A percentile compares a stretch with the other conserved stretches of the same genome.
Conservation (phyloP, 2,797 vertebrate species). For the Ceryle rudis region DNA sequence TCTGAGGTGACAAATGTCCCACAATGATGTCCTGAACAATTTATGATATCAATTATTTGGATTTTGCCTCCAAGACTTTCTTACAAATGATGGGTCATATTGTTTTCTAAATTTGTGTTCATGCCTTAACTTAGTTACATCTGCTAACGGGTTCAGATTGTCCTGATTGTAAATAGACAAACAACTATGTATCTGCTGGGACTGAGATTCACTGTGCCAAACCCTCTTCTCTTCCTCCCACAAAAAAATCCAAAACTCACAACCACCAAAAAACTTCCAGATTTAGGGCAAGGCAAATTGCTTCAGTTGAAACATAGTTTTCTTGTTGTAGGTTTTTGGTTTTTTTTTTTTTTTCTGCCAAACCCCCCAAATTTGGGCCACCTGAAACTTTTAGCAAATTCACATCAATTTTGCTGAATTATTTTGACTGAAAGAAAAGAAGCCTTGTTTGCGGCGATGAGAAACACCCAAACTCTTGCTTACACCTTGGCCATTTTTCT, state of each 20-base stretch:
- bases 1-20: background rate
- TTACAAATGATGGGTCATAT: constrained; percentile 31
- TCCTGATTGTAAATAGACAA: constrained; percentile 33
- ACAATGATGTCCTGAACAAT: background rate
- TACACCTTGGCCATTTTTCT: background rate
- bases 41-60: constrained; percentile 39
- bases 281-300: background rate
- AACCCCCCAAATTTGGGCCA: background rate
- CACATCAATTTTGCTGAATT: background rate
- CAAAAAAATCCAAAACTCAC: background rate
- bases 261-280: background rate
- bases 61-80: background rate
- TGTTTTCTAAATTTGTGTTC: constrained; percentile 53
- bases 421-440: background rate
- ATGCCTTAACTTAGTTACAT: constrained; percentile 61
- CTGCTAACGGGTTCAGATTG: constrained; percentile 31
- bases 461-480: background rate
- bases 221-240: background rate
- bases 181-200: constrained; percentile 34
- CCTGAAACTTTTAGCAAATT: background rate
- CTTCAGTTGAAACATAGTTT: background rate
- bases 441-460: background rate
- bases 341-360: background rate
- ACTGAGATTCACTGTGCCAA: constrained; percentile 28
- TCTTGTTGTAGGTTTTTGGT: background rate